Evolutionary conservation across 2,797 vertebrate species (phyloP).

Genomic region (Podargus strigoides): DNA sequence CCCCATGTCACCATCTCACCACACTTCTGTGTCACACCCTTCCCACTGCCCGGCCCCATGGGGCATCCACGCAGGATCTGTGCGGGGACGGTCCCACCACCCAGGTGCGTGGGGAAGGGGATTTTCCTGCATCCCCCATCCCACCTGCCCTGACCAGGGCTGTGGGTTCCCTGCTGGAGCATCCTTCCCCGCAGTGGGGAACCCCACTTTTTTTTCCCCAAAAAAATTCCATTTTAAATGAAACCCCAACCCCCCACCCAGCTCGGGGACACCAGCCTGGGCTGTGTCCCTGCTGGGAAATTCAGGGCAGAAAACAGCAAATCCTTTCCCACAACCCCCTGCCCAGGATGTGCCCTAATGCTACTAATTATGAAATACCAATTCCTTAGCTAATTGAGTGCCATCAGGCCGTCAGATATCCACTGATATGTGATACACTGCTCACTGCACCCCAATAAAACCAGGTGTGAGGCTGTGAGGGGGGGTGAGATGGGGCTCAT

Average conservation of each 20-base stretch:
- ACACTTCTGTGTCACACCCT: too few species aligned
- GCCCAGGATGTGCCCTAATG: rapidly evolving
- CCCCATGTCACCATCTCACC: rapidly evolving
- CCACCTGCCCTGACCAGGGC: neutral
- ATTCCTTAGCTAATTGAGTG: neutral
- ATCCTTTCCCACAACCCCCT: rapidly evolving
- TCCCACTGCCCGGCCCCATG: neutral
- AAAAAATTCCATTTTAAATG: neutral
- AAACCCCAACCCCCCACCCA: neutral
- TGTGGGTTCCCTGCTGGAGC: neutral
- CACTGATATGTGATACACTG: neutral
- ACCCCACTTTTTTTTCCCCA: rapidly evolving
- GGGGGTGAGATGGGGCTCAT: rapidly evolving
- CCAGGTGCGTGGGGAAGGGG: neutral
- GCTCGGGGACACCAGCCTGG: neutral
- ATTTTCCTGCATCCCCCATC: neutral
- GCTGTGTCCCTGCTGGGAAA: neutral
- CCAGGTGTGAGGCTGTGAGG: rapidly evolving
- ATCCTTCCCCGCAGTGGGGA: neutral
- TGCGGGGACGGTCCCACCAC: too few species aligned
- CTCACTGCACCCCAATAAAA: neutral
- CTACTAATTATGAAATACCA: neutral
- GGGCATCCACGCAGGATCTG: rapidly evolving
- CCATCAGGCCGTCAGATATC: rapidly evolving
- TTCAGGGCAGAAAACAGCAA: neutral